These are phyloP conservation scores for Thaumatotibia leucotreta DNA, from an alignment of 1,140 invertebrate genomes.

Conservation along the genomic window DNA sequence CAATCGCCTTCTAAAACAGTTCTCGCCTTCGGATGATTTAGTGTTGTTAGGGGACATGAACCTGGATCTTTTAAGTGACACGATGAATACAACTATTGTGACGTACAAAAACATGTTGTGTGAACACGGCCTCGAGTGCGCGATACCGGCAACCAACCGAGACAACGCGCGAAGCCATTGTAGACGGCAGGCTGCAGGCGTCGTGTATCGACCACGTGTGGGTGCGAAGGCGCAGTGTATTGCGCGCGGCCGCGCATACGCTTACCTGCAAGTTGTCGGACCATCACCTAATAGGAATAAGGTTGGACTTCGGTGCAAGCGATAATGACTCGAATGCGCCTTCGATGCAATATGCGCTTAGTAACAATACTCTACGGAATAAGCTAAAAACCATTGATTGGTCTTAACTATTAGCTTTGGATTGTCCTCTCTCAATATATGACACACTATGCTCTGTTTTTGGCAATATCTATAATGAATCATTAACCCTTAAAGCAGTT, in stretches of 20 bases:
- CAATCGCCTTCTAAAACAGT: background rate
- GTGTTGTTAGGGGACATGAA: background rate
- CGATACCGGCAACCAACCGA: too few relatives aligned
- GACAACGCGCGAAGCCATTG: background rate
- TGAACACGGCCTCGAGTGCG: background rate
- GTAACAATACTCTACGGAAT: background rate
- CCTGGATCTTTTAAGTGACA: background rate
- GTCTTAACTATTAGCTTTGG: background rate
- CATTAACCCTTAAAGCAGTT: too few relatives aligned
- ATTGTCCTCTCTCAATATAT: background rate
- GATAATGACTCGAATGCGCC: background rate
- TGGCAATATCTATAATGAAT: background rate
- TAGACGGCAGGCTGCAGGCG: background rate
- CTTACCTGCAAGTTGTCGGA: constrained; percentile 7
- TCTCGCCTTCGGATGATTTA: background rate
- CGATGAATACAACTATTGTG: too few relatives aligned
- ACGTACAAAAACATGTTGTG: constrained; percentile 6
- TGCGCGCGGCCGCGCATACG: background rate
- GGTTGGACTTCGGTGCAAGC: background rate
- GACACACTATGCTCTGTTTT: background rate
- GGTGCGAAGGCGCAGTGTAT: background rate
- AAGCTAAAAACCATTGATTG: background rate
- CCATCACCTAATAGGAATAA: constrained; percentile 1
- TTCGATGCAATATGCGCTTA: background rate
- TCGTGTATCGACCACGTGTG: constrained; percentile 15